Base-by-base conservation (phyloP, 2,888 invertebrate genomes). In the Perdita meconis region DNA sequence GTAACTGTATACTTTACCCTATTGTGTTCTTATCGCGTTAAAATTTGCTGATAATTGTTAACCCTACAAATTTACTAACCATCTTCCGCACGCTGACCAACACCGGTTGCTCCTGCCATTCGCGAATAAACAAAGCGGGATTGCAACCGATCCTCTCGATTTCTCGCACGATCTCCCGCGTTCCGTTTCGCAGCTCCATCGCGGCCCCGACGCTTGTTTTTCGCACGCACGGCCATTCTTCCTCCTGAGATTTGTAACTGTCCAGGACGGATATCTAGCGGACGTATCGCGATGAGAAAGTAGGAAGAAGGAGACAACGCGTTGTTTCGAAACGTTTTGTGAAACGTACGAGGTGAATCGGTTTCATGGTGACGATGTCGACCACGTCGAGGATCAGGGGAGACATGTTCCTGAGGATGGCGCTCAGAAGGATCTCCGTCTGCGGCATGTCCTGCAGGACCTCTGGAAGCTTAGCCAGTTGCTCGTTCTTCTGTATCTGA, bases 221-320 rank as follows among this genome's bases (percentile, higher is more conserved):
- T 8, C 68, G 38, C 6, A 93, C 90, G 75, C 94, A 94, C 0
- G 94, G 94, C 94, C 94, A 94, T 0, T 92, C 84, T 0, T 91
- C 89, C 0, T 93, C 91, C 0, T 91, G 88, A 78, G 93, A 93
- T 78, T 93, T 84, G 22, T 94, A 84, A 0, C 92, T 84, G 53
- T 93, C 92, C 79, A 94, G 90, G 76, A 92, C 88, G 8, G 90
- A 90, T 78, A 94, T 83, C 85, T 88, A 34, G 22, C 26, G 24
- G 24, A 53, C 19, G 4, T 13, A 24, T 24, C 38, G 26, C 13
- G 13, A 42, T 10, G 30, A 8, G 10, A 34, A 34, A 26, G 24
- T 10, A 30, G 30, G 30, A 30, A 30, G 30, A 50, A 34, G 16
- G 6, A 26, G 8, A 47, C 0, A 2, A 0, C n/a, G 24, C 12